Conservation (phyloP, 2,113 vertebrate genomes). For the Semnopithecus entellus region DNA sequence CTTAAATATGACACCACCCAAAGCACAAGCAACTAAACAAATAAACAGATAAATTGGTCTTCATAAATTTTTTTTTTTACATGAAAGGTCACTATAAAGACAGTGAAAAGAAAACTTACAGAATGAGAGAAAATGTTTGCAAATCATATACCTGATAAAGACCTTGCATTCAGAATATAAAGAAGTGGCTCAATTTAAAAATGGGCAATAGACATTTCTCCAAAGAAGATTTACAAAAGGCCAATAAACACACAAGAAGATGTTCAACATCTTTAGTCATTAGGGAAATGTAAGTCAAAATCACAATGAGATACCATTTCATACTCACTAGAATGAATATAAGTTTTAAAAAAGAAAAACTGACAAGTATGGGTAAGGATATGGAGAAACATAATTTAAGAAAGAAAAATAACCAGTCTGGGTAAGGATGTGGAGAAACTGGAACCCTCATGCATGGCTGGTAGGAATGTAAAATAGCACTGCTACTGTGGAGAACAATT, state of each 20-base stretch:
- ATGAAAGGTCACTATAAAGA: background rate
- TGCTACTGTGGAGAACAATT: background rate
- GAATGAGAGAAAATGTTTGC: background rate
- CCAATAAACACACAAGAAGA: background rate
- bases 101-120: background rate
- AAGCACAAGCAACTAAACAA: no score
- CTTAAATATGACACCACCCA: background rate
- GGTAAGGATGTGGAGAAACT: background rate
- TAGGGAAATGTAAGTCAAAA: background rate
- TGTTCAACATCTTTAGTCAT: background rate
- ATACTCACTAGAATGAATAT: background rate
- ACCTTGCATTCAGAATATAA: background rate
- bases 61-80: background rate
- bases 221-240: background rate
- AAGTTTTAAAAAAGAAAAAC: background rate
- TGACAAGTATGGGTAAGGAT: background rate
- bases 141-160: background rate
- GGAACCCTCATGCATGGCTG: background rate
- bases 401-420: background rate
- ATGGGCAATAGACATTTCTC: background rate
- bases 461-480: background rate
- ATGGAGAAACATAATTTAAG: background rate
- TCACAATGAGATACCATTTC: background rate
- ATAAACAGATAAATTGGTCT: no score
- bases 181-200: background rate